Evolutionary conservation across 2,888 invertebrate genomes (phyloP), one percentile per base, ranked within the genome.

Genomic region (Apocheima hispidaria): DNA sequence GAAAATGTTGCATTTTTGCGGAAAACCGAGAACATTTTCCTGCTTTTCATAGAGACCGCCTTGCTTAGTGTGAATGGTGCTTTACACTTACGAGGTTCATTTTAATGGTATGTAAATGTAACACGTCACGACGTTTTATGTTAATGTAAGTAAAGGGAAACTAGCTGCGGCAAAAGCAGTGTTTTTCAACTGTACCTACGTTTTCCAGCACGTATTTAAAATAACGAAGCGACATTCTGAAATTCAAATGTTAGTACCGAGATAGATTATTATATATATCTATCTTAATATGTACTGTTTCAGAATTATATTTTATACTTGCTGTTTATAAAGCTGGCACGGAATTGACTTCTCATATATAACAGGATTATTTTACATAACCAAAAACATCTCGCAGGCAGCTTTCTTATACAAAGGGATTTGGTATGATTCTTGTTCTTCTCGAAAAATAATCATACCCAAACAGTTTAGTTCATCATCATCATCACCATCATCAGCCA

Each of bases 21-120:
- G 18, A 38, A 38, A 18, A 9, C 38, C 38, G 2, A 1, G 38
- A 18, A 9, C 18, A 33, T 33, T 33, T 33, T 9, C 1, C 10
- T 18, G 18, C 36, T 36, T 36, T 43, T 14, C 26, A 2, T 43
- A 26, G 6, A 16, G 12, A 36, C 23, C 36, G n/a, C 18, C 30
- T 49, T n/a, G 41, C 23, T 33, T 18, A 21, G 16, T 46, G 23
- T 26, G 14, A 41, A 20, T n/a, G 12, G 30, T 16, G 33, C 48
- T 41, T 38, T 20, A 40, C 49, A 52, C 53, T 48, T 41, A 53
- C 33, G 41, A 49, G 2, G 18, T 44, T 18, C 43, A 49, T 50
- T 60, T 60, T 61, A 61, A 61, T 56, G 44, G 44, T 51, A 56
- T 56, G 56, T 48, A 56, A 56, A 56, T 56, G 52, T 57, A 48